Percentiles rank a stretch among this genome's conserved stretches.
Conservation (phyloP, 2,113 vertebrate genomes). For the Alethe diademata region DNA sequence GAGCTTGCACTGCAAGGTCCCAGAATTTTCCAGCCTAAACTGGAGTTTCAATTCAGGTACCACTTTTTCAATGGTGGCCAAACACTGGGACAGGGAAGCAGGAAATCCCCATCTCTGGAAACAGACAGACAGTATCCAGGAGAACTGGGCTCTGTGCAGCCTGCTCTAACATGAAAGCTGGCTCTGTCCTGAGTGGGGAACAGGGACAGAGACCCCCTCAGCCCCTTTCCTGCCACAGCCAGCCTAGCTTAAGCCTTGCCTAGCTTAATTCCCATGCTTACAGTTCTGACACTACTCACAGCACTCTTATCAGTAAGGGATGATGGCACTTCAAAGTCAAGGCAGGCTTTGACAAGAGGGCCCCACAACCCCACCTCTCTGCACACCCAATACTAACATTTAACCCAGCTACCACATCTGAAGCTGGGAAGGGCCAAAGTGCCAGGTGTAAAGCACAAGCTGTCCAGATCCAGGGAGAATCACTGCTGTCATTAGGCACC, state of each 20-base stretch:
- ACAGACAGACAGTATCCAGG: background rate
- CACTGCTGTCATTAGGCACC: background rate
- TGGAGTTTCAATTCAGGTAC: background rate
- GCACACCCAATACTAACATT: background rate
- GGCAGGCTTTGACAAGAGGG: background rate
- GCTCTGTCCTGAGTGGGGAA: background rate
- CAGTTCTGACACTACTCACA: background rate
- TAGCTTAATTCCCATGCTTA: background rate
- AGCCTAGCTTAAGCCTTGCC: background rate
- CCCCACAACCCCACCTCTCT: background rate
- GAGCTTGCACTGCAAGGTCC: background rate
- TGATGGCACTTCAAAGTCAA: background rate
- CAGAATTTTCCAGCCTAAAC: background rate
- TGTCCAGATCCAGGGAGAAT: background rate
- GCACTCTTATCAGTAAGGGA: background rate
- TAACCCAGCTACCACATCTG: background rate
- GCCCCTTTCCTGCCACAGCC: background rate
- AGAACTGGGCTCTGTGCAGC: background rate
- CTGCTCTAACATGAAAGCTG: background rate
- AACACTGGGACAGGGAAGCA: fast-evolving
- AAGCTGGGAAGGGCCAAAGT: background rate
- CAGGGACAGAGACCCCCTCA: background rate
- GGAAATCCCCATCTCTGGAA: background rate
- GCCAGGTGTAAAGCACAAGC: background rate
- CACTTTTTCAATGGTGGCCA: background rate